A percentile compares a stretch with the other conserved stretches of the same genome.
Evolutionary conservation across 1,140 invertebrate species (phyloP).

Genomic region (Drosophila prosaltans): DNA sequence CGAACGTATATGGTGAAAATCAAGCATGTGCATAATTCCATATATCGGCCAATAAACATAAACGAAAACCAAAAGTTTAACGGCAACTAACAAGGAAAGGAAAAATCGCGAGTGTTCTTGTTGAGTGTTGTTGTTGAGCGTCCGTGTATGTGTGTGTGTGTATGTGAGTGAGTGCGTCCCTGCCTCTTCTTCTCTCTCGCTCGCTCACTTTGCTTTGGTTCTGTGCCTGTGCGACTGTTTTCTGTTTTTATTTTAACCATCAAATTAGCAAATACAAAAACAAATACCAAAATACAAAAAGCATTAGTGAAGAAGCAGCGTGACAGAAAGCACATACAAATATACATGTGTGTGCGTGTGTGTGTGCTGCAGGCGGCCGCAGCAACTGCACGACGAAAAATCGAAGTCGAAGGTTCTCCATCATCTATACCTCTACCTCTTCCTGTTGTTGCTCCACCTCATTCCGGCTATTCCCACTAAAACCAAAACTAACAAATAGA

Average conservation of each 20-base stretch:
- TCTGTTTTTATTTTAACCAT: constrained; percentile 40
- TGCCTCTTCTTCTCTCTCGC: constrained; percentile 23
- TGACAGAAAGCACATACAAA: constrained; percentile 33
- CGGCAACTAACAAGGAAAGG: constrained; percentile 18
- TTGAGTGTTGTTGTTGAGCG: constrained; percentile 28
- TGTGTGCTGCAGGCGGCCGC: constrained; percentile 46
- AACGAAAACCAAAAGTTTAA: constrained; percentile 1
- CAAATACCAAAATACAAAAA: constrained; percentile 37
- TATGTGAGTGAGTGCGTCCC: constrained; percentile 34
- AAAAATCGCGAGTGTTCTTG: constrained; percentile 39
- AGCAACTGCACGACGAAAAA: constrained; percentile 54
- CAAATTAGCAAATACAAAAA: constrained; percentile 47
- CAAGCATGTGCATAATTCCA: constrained; percentile 4
- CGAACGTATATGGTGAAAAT: constrained; percentile 8
- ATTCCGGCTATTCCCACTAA: constrained; percentile 14
- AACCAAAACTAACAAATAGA: constrained; percentile 9
- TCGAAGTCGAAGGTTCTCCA: constrained; percentile 43
- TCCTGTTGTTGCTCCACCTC: not conserved
- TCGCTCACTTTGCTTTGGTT: constrained; percentile 40
- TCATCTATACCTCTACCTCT: not conserved
- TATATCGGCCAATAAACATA: not conserved
- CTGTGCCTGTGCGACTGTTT: constrained; percentile 21
- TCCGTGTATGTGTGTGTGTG: constrained; percentile 19
- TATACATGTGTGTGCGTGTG: constrained; percentile 40
- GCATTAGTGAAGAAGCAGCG: constrained; percentile 4